Evolutionary conservation across 2,113 vertebrate species (phyloP), one percentile per base, ranked within the genome.

Genomic region (Osmerus mordax): DNA sequence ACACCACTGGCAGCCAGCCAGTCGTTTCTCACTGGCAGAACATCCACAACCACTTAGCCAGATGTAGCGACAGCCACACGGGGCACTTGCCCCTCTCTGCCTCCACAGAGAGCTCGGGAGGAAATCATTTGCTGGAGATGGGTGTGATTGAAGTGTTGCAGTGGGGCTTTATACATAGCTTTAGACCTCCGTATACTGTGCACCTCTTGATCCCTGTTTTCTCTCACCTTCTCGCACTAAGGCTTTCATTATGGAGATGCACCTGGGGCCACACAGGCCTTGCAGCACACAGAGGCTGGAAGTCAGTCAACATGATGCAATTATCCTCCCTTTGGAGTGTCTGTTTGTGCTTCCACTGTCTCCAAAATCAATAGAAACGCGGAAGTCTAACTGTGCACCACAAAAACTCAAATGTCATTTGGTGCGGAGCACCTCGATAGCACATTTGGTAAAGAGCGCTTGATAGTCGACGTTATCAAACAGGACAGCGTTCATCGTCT

Each of bases 221-320:
- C 55, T n/a, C n/a, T 16, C 55, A 18, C 55, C n/a, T 16, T 56
- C 55, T 18, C 55, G 16, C 55, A 19, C 6, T 6, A 4, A 56
- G 55, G 5, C 15, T 60, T 19, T 60, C 58, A 19, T 60, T 21
- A 21, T 9, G 6, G 58, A 60, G 18, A 18, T 23, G 19, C 58
- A 60, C 18, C 58, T 60, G 58, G 58, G 18, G 58, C 19, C 18
- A 23, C 19, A 19, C 21, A 60, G 21, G 18, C 9, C 9, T 6
- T 25, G 58, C 41, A 47, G 41, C 7, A 19, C 18, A 60, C 18
- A 23, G 7, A n/a, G 16, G 47, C 75, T 67, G 14, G 36, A 67
- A 66, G 54, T 72, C 51, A 67, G 75, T 67, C 64, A 61, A 66
- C 66, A 21, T 61, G 41, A 54, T 60, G 55, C 66, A 74, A 78